Evolutionary conservation across 2,888 invertebrate species (phyloP).

Genomic region (Coecobrya sp.): DNA sequence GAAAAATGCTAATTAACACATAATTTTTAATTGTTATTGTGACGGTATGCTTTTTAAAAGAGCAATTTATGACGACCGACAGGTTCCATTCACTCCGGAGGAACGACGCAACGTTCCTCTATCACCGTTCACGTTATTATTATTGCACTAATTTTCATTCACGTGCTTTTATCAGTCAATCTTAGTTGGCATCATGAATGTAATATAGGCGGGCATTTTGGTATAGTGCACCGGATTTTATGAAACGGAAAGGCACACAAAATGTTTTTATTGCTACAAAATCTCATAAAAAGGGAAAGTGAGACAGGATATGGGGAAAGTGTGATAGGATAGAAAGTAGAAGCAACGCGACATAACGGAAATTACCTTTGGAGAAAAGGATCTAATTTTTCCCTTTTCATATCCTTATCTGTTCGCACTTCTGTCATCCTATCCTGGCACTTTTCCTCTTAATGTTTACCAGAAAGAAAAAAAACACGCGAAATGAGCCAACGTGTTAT

Average conservation of each 20-base stretch:
- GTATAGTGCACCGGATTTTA: slow-evolving; percentile 16
- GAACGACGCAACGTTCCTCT: neutral
- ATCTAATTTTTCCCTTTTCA: slow-evolving; percentile 52
- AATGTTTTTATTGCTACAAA: slow-evolving; percentile 6
- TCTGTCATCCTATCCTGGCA: slow-evolving; percentile 33
- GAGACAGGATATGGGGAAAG: no score
- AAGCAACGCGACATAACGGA: slow-evolving; percentile 61
- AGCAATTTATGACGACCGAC: neutral
- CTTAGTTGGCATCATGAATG: neutral
- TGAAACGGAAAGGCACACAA: slow-evolving; percentile 19
- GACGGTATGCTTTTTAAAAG: neutral
- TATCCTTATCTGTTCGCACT: slow-evolving; percentile 42
- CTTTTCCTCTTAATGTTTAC: neutral
- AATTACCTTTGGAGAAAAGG: slow-evolving; percentile 62
- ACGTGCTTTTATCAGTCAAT: slow-evolving; percentile 18
- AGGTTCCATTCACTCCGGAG: no score
- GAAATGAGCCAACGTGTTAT: neutral
- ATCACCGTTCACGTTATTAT: neutral
- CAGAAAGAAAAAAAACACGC: neutral
- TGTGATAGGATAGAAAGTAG: neutral
- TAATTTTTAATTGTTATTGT: slow-evolving; percentile 55
- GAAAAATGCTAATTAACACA: slow-evolving; percentile 45
- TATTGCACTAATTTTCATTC: slow-evolving; percentile 22
- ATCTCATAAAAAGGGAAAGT: slow-evolving; percentile 15
- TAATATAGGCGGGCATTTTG: neutral